Base-by-base conservation (phyloP, 2,888 invertebrate species). In the Cabera pusaria region DNA sequence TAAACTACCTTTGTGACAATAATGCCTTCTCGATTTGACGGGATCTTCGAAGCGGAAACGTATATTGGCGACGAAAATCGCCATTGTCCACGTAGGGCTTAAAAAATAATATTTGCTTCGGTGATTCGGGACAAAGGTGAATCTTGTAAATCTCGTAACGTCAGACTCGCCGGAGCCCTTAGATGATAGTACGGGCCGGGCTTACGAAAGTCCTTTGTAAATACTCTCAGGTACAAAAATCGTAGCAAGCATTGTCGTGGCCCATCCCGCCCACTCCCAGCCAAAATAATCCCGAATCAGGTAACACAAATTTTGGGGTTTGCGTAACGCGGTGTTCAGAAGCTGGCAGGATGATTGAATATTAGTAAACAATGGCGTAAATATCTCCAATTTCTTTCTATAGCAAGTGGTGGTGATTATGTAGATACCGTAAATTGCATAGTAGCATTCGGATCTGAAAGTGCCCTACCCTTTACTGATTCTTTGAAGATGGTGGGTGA, bases 201-300 rank as follows among this genome's bases (percentile, higher is more conserved):
- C 63, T 54, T 62, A 64, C 58, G 64, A 62, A n/a, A n/a, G 56
- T 71, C 77, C 81, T 82, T 79, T 80, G 76, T 82, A 82, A 84
- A 87, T 70, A 82, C 45, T 43, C 56, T 68, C 86, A 88, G 87
- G 87, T 86, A 87, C 66, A 84, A 78, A 78, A 71, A 70, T 76
- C 69, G 65, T 64, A 56, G 44, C 37, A 44, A 19, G 64, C 62
- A 73, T 84, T 78, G 75, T 84, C 59, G 61, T 56, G 62, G 48
- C 51, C 57, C 69, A 71, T 74, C 74, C 78, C 86, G 76, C 83
- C 81, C 59, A 73, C 82, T 76, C 72, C 50, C 56, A 55, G 77
- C 76, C 68, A 76, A 81, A 79, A 81, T 81, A 79, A 82, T 75
- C 57, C 62, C 59, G 68, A 62, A 57, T 68, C 86, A 86, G 86